phyloP scores from a whole-genome alignment of 2,797 vertebrate species.

The Podarcis siculus region DNA sequence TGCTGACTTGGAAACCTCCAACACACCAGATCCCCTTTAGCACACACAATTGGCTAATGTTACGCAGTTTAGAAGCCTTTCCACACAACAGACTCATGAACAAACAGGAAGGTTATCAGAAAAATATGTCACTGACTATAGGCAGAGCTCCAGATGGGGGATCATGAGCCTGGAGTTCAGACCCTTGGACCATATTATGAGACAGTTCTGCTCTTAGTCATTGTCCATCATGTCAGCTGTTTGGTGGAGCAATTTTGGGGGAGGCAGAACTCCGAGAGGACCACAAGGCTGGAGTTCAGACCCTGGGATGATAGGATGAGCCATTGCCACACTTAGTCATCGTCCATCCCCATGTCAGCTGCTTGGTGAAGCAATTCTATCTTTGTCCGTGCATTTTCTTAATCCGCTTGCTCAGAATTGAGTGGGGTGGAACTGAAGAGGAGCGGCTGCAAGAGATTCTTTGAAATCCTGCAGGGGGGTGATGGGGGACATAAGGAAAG shows the following conservation, averaged over 20 bases:
- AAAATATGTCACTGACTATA: neutral
- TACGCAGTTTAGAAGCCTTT: neutral
- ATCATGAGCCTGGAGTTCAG: neutral
- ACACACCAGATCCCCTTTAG: neutral
- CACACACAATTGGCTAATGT: neutral
- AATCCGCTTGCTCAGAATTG: constrained; percentile 7
- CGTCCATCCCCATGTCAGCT: neutral
- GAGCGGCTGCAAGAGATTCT: neutral
- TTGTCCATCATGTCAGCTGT: too few relatives aligned
- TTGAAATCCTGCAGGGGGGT: neutral
- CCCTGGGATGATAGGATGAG: neutral
- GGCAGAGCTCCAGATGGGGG: neutral
- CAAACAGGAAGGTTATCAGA: neutral
- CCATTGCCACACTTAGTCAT: constrained; percentile 10
- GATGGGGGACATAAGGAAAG: constrained; percentile 3
- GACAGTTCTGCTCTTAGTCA: too few relatives aligned
- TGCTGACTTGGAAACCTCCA: neutral
- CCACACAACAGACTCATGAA: neutral
- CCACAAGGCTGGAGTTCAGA: neutral
- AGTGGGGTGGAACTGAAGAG: neutral
- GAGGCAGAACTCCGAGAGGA: neutral
- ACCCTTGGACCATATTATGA: neutral
- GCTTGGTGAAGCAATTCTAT: constrained; percentile 1
- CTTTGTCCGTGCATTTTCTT: neutral
- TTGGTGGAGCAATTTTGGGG: neutral